Evolutionary conservation across 2,797 vertebrate genomes (phyloP).

Genomic region (Micrastur ruficollis): DNA sequence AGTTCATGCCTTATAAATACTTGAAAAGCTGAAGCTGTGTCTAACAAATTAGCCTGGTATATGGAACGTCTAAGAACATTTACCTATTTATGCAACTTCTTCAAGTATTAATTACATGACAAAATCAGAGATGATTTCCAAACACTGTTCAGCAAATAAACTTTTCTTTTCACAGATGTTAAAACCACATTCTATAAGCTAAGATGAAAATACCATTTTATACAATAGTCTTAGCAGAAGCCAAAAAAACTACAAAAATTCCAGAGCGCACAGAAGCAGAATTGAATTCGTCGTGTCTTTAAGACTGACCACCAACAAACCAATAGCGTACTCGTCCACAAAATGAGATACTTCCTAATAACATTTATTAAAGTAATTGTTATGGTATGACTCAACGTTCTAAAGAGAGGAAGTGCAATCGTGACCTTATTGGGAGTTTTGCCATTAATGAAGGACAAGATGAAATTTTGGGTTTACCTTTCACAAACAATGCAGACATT

Average conservation of each 20-base stretch:
- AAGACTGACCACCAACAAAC: background rate
- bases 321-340: background rate
- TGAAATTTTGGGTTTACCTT: constrained; percentile 2
- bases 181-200: background rate
- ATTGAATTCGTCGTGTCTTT: background rate
- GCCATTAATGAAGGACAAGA: background rate
- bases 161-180: background rate
- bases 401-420: background rate
- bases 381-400: constrained; percentile 24
- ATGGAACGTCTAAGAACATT: background rate
- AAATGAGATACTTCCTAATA: constrained; percentile 14
- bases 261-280: background rate
- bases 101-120: background rate
- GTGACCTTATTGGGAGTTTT: background rate
- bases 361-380: constrained; percentile 26
- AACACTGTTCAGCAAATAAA: background rate
- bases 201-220: background rate
- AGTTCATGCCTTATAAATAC: background rate
- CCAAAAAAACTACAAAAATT: background rate
- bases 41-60: background rate
- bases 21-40: background rate
- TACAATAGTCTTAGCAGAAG: background rate
- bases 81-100: background rate
- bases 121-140: background rate
- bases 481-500: background rate